These are phyloP conservation scores for Neocloeon triangulifer DNA, from an alignment of 1,140 invertebrate genomes.

Conservation along the genomic window DNA sequence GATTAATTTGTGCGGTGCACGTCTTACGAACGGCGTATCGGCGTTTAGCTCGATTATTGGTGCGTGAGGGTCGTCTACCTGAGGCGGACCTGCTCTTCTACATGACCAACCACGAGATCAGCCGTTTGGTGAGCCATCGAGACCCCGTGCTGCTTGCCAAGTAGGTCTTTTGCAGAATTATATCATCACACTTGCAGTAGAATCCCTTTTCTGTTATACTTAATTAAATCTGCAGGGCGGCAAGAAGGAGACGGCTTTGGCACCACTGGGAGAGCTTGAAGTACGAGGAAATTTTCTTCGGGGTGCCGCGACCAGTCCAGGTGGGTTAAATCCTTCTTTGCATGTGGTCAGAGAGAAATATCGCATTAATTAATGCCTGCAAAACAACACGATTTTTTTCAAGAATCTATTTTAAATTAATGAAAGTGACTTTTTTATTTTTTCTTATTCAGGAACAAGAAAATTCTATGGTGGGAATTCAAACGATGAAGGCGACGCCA, in stretches of 20 bases:
- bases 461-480: too few species aligned
- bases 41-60: slow-evolving; percentile 29
- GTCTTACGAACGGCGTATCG: slow-evolving; percentile 32
- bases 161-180: slow-evolving; percentile 20
- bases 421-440: not conserved
- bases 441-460: not conserved
- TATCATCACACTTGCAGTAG: too few species aligned
- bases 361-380: too few species aligned
- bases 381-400: too few species aligned
- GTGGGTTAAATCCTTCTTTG: slow-evolving; percentile 9
- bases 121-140: slow-evolving; percentile 24
- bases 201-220: too few species aligned
- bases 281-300: slow-evolving; percentile 37
- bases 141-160: slow-evolving; percentile 34
- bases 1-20: slow-evolving; percentile 29
- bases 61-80: slow-evolving; percentile 34
- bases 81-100: slow-evolving; percentile 40
- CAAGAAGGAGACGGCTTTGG: slow-evolving; percentile 30
- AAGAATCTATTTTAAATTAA: not conserved
- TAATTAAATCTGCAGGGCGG: slow-evolving; percentile 33
- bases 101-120: slow-evolving; percentile 40
- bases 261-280: slow-evolving; percentile 26
- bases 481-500: slow-evolving; percentile 38
- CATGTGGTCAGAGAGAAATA: slow-evolving; percentile 10
- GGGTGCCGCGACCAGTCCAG: slow-evolving; percentile 21